These are phyloP conservation scores for Platerodrilus igneus DNA, from an alignment of 2,888 invertebrate genomes.

Conservation along the genomic window DNA sequence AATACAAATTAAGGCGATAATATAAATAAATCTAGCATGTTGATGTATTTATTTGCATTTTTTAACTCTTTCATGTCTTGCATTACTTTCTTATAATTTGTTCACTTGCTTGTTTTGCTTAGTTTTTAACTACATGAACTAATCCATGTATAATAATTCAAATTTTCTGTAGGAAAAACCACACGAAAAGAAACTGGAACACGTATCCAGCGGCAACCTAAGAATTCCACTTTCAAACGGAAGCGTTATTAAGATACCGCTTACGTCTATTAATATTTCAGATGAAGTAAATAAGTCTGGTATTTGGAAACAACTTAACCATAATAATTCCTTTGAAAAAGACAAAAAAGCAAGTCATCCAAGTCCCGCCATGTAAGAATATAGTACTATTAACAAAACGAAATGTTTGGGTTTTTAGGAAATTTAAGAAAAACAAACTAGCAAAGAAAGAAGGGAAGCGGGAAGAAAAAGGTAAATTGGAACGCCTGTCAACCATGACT, in stretches of 20 bases:
- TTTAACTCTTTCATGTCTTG: slow-evolving; percentile 2
- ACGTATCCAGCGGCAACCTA: slow-evolving; percentile 56
- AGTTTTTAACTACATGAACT: neutral
- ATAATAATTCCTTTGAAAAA: slow-evolving; percentile 53
- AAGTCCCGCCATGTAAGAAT: slow-evolving; percentile 37
- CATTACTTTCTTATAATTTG: slow-evolving; percentile 12
- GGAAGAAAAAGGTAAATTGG: slow-evolving; percentile 46
- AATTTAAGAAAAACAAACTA: slow-evolving; percentile 62
- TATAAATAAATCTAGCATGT: too few relatives aligned
- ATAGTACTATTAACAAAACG: neutral
- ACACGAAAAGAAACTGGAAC: slow-evolving; percentile 15
- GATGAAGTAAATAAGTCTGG: slow-evolving; percentile 92
- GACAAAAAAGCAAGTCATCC: slow-evolving; percentile 43
- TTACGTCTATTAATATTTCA: slow-evolving; percentile 81
- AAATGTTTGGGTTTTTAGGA: slow-evolving; percentile 30
- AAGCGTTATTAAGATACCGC: slow-evolving; percentile 83
- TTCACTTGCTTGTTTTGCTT: slow-evolving; percentile 10
- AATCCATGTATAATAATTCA: too few relatives aligned
- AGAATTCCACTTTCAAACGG: slow-evolving; percentile 86
- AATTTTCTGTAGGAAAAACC: slow-evolving; percentile 4
- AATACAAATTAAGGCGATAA: too few relatives aligned
- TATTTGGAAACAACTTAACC: slow-evolving; percentile 90
- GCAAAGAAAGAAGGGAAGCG: slow-evolving; percentile 63
- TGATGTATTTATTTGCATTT: slow-evolving; percentile 6
- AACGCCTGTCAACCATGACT: slow-evolving; percentile 78